Evolutionary conservation across 2,797 vertebrate genomes (phyloP), one percentile per base, ranked within the genome.

Genomic region (Coranthus polyacanthus): DNA sequence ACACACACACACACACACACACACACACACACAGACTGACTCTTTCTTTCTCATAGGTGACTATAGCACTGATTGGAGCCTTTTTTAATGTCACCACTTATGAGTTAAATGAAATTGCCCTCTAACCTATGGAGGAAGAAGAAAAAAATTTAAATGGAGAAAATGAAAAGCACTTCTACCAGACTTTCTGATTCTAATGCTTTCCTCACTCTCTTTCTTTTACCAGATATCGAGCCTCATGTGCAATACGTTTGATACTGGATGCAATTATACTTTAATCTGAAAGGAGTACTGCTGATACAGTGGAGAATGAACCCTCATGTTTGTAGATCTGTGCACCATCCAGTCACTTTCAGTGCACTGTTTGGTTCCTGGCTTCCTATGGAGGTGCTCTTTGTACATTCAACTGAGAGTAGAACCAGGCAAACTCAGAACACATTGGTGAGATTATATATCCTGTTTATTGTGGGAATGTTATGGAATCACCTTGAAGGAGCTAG

Each of bases 11-110:
- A 43, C 22, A 45, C 46, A 43, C 52, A n/a, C 44, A 39, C 56
- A 34, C 29, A 41, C 17, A 53, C 24, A 44, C 59, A 57, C 56
- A 39, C 58, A 38, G 32, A 5, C 46, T 16, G n/a, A 51, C 50
- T 42, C 34, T 29, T 5, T 38, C 5, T 70, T 52, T 69, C 62
- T 70, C 52, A 60, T 18, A 72, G 64, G 29, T 71, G 70, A 70
- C 37, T 59, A 58, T 18, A 53, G 42, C 22, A 47, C 21, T 67
- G 39, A 41, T 59, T 72, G 45, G 3, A 16, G 47, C 20, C 32
- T 70, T 38, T 72, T 66, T 75, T 74, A 82, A 72, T 63, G 46
- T 37, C 53, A 37, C 44, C 60, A 68, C 59, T 81, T 75, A 58
- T 17, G 63, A 65, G 61, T 60, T 62, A 76, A 55, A 78, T 78